Evolutionary conservation across 1,140 invertebrate genomes (phyloP), one percentile per base, ranked within the genome.

Genomic region (Zaprionus capensis): DNA sequence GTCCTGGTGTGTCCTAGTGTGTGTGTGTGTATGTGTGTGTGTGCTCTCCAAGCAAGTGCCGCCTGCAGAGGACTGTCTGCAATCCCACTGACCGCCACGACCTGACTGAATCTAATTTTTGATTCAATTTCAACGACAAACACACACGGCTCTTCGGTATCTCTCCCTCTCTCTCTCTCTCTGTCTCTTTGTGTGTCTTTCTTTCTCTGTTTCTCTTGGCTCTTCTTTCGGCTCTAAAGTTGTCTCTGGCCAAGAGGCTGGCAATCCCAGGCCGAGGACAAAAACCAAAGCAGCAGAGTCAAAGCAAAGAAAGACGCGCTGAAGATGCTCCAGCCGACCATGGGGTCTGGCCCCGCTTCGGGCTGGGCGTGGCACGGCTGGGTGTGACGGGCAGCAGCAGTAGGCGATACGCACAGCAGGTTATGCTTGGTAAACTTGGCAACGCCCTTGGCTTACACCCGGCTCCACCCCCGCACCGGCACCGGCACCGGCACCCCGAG

Each of bases 61-160:
- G 20, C 14, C 46, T 51, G 46, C 68, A 64, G 38, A 46, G 34
- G 36, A 67, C 31, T 41, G 31, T 34, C 69, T 59, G 51, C 68
- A 64, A 34, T 57, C 22, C 31, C 67, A 67, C 17, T 69, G 51
- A 53, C 56, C 56, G 62, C 61, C 49, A 66, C 44, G 63, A 70
- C 49, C 58, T 76, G 76, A 22, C 70, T 66, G 73, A 71, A 78
- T 68, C 59, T 80, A 72, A 72, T 75, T 80, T 78, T 80, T 80
- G 80, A 83, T 83, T 87, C 80, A 75, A 83, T 88, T 87, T 75
- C 51, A 79, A 61, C 67, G 80, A 80, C 84, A 88, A 87, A 72
- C 81, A 81, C 74, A 81, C 73, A 63, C 71, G 61, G 55, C 62
- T 63, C 24, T 24, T 55, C 15, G 1, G 6, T 15, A 15, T 9